phyloP scores from a whole-genome alignment of 2,113 vertebrate species.

The Rhea pennata region DNA sequence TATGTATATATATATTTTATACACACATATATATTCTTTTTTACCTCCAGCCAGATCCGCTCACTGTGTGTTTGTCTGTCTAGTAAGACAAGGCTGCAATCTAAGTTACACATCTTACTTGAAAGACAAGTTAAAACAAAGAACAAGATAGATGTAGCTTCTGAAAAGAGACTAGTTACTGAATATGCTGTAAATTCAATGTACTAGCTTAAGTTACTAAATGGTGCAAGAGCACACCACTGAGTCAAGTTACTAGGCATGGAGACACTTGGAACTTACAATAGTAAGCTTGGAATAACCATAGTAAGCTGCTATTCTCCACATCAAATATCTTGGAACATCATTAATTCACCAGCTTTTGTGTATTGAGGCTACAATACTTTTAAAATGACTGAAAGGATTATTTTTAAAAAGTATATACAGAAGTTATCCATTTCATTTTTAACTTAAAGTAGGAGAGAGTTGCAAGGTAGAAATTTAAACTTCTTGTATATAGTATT shows the following conservation, averaged over 20 bases:
- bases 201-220: background rate
- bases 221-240: background rate
- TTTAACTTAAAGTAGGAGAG: background rate
- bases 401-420: background rate
- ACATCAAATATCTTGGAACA: background rate
- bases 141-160: background rate
- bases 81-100: background rate
- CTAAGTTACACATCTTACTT: background rate
- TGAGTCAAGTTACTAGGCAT: background rate
- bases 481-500: background rate
- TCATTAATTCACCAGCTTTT: background rate
- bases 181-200: background rate
- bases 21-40: background rate
- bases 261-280: background rate
- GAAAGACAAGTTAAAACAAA: background rate
- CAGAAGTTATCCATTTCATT: background rate
- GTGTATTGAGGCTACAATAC: background rate
- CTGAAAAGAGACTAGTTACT: background rate
- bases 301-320: background rate
- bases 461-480: background rate
- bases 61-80: background rate
- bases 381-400: background rate
- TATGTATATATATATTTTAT: too few relatives aligned
- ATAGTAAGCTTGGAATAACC: background rate
- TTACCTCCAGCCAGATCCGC: background rate